Base-by-base conservation (phyloP, 2,797 vertebrate genomes). In the Uromys caudimaculatus region DNA sequence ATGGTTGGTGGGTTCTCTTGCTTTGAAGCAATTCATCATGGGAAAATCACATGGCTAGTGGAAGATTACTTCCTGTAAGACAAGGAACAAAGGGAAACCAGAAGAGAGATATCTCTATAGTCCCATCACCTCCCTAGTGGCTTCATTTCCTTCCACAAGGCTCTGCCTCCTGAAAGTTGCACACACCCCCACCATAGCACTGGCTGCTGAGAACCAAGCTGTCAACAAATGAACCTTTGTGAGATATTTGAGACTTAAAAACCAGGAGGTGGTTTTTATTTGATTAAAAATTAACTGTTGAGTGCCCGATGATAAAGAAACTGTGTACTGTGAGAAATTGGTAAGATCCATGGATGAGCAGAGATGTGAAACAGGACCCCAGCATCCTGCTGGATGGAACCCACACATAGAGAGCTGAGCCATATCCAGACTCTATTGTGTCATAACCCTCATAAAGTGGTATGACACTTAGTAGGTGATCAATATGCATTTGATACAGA, bases 311-410 rank as follows among this genome's bases (percentile, higher is more conserved):
- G 9, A 64, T 56, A 73, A 60, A 8, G 1, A 12, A 54, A 64
- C 8, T 24, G 23, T 16, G 60, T 35, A 10, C 69, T 21, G 3
- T 1, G 17, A 54, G 6, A 32, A 69, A 52, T 21, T 14, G 10
- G 35, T 12, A 52, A 56, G 44, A 27, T 62, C 4, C 27, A 50
- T 12, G 38, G 17, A 6, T 52, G 38, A 58, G 21, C 6, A 78
- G 0, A 11, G 1, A 6, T 9, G 3, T 11, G 24, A 47, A 47
- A 32, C 1, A 9, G 0, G 19, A 8, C 17, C 19, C 44, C 13
- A 8, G 9, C 29, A 52, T 41, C 1, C 24, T 1, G 4, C 1
- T 8, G 3, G 44, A 19, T 9, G 71, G 32, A 62, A 35, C 19
- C 13, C n/a, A 27, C 0, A 0, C 3, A 9, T 14, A 32, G 19